Evolutionary conservation across 2,113 vertebrate genomes (phyloP), one percentile per base, ranked within the genome.

Genomic region (Illadopsis cleaveri): DNA sequence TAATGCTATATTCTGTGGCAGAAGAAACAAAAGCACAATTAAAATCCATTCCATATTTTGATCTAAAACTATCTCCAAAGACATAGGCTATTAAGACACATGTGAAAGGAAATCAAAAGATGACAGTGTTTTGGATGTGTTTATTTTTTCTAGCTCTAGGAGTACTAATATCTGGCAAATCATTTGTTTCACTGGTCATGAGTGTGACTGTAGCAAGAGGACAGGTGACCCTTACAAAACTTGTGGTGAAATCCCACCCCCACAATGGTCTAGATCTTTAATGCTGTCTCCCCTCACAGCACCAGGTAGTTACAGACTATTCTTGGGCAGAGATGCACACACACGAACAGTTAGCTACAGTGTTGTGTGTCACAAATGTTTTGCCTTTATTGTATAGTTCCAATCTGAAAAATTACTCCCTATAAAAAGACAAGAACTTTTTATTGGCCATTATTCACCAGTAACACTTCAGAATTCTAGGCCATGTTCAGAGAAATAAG

Each of bases 71-170:
- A 35, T 30, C 6, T 89, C 27, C n/a, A 66, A 77, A 86, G 28
- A 24, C 40, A 69, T 2, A 42, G 22, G 15, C 6, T 78, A 33
- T 65, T n/a, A 62, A 90, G 33, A 19, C 10, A 9, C 12, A 21
- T n/a, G n/a, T 86, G 69, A 92, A 92, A 94, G 53, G 35, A 94
- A 94, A 40, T 79, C 31, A 51, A 22, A 48, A 58, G 56, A 62
- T 84, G 53, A 31, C 38, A n/a, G 15, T 66, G 17, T 40, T 93
- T 95, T 71, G 12, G 24, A 31, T 62, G 9, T 80, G 40, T 79
- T 96, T 96, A 53, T 93, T 97, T 95, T 93, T 95, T 16, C 48
- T 89, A 73, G 38, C 75, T 68, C 42, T 47, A 47, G 18, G 38
- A 91, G 12, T 64, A 27, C 8, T 53, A 81, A 53, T 24, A 47